Percentiles rank a stretch among this genome's conserved stretches.
Conservation (phyloP, 2,113 vertebrate genomes). For the Nyctibius bracteatus region DNA sequence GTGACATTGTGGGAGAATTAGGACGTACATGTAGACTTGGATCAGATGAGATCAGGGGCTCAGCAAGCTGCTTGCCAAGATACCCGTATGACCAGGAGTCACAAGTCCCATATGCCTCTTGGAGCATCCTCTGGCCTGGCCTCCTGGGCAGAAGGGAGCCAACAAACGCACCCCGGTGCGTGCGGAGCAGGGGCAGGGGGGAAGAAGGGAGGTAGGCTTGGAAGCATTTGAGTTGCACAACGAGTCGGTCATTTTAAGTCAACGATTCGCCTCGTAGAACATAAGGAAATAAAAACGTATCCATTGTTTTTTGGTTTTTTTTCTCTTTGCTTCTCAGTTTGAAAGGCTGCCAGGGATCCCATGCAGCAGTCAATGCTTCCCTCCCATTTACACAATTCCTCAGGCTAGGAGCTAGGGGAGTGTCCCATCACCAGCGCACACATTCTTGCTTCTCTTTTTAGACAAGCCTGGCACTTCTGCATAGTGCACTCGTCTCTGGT, state of each 20-base stretch:
- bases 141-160: background rate
- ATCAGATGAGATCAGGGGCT: background rate
- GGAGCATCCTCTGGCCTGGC: background rate
- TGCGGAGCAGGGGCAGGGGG: background rate
- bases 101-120: background rate
- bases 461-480: background rate
- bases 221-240: background rate
- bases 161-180: fast-evolving
- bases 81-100: background rate
- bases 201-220: background rate
- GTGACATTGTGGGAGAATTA: background rate
- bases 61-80: background rate
- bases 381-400: background rate
- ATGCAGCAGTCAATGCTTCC: background rate
- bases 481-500: background rate
- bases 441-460: background rate
- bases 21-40: background rate
- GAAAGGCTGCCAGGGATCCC: constrained; percentile 9
- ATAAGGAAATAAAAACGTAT: background rate
- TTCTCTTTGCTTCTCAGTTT: background rate
- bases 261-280: background rate
- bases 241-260: background rate
- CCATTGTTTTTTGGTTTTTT: background rate
- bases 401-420: background rate
- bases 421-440: background rate